Evolutionary conservation across 2,797 vertebrate genomes (phyloP).

Genomic region (Eremophila alpestris): DNA sequence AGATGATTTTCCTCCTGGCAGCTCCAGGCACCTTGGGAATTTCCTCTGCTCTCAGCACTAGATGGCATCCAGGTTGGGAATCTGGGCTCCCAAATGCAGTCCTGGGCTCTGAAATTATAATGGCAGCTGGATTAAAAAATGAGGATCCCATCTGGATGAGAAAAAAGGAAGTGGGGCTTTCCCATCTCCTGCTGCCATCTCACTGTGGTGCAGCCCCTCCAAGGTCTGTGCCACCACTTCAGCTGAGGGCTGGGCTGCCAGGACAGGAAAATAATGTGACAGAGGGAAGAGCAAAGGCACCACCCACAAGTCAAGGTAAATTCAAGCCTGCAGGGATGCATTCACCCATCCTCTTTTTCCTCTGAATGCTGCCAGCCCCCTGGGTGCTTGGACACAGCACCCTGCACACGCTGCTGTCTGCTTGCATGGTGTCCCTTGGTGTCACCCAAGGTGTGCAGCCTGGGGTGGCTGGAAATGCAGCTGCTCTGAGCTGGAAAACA

Average conservation of each 20-base stretch:
- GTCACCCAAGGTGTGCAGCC: not conserved
- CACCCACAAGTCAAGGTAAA: no score
- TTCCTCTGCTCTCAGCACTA: constrained; percentile 26
- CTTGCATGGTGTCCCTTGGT: not conserved
- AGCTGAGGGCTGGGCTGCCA: not conserved
- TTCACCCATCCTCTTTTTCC: not conserved
- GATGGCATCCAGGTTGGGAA: constrained; percentile 10
- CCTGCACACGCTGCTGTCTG: accelerated
- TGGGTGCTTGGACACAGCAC: not conserved
- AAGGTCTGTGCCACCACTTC: not conserved
- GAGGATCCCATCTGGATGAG: not conserved
- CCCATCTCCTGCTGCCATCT: not conserved
- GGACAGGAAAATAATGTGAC: not conserved
- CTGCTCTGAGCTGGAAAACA: not conserved
- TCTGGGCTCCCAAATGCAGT: not conserved
- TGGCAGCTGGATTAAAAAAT: not conserved
- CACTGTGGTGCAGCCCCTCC: accelerated
- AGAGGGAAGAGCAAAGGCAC: not conserved
- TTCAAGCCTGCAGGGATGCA: not conserved
- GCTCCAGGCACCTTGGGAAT: not conserved
- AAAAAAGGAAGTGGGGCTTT: not conserved
- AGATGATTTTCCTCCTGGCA: not conserved
- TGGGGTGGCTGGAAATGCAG: not conserved
- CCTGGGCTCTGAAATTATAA: not conserved
- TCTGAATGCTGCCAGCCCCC: not conserved